Evolutionary conservation across 2,888 invertebrate genomes (phyloP).

Genomic region (Cosmia trapezina): DNA sequence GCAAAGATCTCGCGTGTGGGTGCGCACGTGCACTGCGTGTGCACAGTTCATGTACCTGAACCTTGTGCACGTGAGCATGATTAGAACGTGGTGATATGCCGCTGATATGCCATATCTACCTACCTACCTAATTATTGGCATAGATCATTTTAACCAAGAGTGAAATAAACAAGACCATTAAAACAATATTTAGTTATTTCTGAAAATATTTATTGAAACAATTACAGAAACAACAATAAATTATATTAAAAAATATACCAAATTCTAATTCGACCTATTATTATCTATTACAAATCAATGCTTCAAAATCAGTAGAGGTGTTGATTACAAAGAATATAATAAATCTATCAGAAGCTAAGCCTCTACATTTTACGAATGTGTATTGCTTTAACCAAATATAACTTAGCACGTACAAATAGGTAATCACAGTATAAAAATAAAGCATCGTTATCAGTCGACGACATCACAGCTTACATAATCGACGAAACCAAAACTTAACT

Average conservation of each 20-base stretch:
- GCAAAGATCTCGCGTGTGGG: conserved; percentile 16
- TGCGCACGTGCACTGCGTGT: conserved; percentile 31
- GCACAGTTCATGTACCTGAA: conserved; percentile 25
- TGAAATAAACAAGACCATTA: conserved; percentile 37
- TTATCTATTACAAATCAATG: conserved; percentile 70
- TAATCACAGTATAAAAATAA: conserved; percentile 90
- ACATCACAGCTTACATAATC: conserved; percentile 88
- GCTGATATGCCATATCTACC: conserved; percentile 7
- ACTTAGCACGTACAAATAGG: conserved; percentile 83
- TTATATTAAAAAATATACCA: conserved; percentile 83
- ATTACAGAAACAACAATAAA: conserved; percentile 87
- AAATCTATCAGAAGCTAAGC: conserved; percentile 81
- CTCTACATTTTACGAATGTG: conserved; percentile 75
- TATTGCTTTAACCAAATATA: conserved; percentile 78
- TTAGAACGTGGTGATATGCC: conserved; percentile 40
- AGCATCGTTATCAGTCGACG: conserved; percentile 87
- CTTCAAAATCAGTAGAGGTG: conserved; percentile 66
- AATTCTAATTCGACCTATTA: conserved; percentile 77
- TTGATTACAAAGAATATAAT: conserved; percentile 77
- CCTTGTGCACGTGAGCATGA: conserved; percentile 32
- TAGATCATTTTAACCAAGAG: conserved; percentile 22
- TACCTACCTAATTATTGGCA: conserved; percentile 36
- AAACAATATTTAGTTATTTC: conserved; percentile 64
- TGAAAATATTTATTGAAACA: conserved; percentile 82
- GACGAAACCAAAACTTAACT: conserved; percentile 80